Base-by-base conservation (phyloP, 2,797 vertebrate species). In the Iguana delicatissima region DNA sequence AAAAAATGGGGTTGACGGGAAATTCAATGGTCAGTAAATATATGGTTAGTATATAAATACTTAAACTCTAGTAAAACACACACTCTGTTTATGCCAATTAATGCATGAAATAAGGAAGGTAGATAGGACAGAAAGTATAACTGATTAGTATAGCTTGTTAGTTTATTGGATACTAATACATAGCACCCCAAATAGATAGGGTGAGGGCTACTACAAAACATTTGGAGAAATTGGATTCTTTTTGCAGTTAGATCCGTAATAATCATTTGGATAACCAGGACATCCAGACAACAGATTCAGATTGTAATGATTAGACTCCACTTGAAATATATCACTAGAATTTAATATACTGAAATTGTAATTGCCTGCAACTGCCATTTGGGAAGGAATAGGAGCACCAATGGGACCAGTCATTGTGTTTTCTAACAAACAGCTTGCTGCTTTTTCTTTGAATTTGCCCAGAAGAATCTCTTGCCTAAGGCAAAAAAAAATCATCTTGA, bases 401-500 rank as follows among this genome's bases (percentile, higher is more conserved):
- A 88, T 69, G 50, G 85, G 50, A 67, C 26, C 59, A 79, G 50
- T 84, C 90, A 69, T 69, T 24, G 9, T 35, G 46, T 84, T 79
- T 83, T 77, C 35, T 84, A 67, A 86, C 84, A 80, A 91, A 79
- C 29, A 80, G 35, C 81, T 69, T 73, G 50, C 79, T 80, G 50
- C 29, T 52, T 88, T 64, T 86, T 50, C 57, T 89, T 86, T 77
- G 79, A 74, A 81, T 64, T 55, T 83, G 59, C 59, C 73, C 46
- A 55, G 13, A 76, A 74, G 57, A 89, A 80, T 67, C 12, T 91
- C 81, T 87, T 84, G 84, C 84, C 80, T 72, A 62, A 79, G 80
- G 91, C 84, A 87, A 86, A 67, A 86, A 64, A 79, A 73, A 72
- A 72, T 79, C 26, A 52, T 29, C 24, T 42, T 84, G 59, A 52